Base-by-base conservation (phyloP, 2,797 vertebrate genomes). In the Craterocephalus amniculus region DNA sequence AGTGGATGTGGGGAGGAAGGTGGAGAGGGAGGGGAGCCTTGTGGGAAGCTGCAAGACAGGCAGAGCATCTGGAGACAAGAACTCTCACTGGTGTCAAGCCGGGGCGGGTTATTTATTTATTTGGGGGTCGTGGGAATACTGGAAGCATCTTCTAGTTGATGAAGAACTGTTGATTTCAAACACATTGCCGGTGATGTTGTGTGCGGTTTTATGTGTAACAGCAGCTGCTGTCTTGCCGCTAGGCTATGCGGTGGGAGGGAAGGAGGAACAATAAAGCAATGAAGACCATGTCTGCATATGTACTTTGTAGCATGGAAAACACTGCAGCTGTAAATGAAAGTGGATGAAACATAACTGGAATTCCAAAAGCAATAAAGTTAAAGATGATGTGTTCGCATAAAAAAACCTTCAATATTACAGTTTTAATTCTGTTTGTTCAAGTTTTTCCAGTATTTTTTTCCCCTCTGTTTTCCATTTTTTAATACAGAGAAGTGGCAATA, bases 71-170 rank as follows among this genome's bases (percentile, higher is more conserved):
- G 72, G 73, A 88, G 84, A 87, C 63, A 54, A 77, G 78, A 79
- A 80, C 78, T 75, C 83, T 79, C 73, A 56, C 72, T 67, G 58
- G 76, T 87, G 78, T 86, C 76, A 83, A 66, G 63, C 56, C 11
- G 70, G 59, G 80, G 58, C 5, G 54, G 60, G 71, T 83, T 84
- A 82, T 87, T 86, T 84, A 74, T 82, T 83, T 71, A 70, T 69
- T 22, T 43, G 40, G 74, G 63, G 83, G 77, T 84, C 73, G 59
- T 78, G 83, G 81, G 83, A 84, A 85, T 91, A 72, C 71, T 76
- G 80, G 70, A 74, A 88, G 74, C 74, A 77, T 80, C 79, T 78
- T 73, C 65, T 67, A 18, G 48, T 51, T 81, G 72, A 82, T 83
- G 69, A 85, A 61, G 67, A 79, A 57, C 69, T 56, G 74, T 70